These are phyloP conservation scores for Notarius lentiginosus DNA, from an alignment of 2,113 vertebrate genomes.

Conservation along the genomic window DNA sequence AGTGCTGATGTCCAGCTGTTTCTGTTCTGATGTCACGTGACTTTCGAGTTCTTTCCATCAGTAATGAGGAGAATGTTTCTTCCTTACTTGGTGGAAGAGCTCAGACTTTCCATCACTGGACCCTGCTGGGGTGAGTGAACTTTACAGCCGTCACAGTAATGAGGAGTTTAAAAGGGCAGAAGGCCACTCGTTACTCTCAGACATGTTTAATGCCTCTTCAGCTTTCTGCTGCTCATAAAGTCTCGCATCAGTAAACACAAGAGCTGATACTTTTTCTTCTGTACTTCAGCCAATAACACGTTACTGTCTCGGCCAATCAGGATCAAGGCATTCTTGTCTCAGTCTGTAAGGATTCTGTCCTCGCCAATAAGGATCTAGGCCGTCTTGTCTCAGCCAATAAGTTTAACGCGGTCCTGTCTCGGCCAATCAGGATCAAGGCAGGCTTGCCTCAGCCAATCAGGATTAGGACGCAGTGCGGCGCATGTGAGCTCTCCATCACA, in stretches of 20 bases:
- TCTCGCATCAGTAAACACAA: not conserved
- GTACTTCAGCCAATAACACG: not conserved
- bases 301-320: not conserved
- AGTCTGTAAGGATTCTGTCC: not conserved
- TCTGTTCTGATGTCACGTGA: not conserved
- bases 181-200: not conserved
- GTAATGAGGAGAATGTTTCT: conserved; percentile 16
- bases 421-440: not conserved
- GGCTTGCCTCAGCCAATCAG: not conserved
- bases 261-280: not conserved
- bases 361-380: not conserved
- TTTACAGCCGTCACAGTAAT: conserved; percentile 6
- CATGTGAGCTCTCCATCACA: not conserved
- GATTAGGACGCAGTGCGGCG: not conserved
- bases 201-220: not conserved
- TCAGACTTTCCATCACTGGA: conserved; percentile 18
- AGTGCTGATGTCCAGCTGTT: not conserved
- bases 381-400: not conserved
- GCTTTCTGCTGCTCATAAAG: not conserved
- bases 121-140: not conserved
- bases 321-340: not conserved
- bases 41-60: not conserved
- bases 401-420: not conserved
- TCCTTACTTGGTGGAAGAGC: not conserved
- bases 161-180: conserved; percentile 15